These are phyloP conservation scores for Sisor rabdophorus DNA, from an alignment of 2,113 vertebrate genomes.

Conservation along the genomic window DNA sequence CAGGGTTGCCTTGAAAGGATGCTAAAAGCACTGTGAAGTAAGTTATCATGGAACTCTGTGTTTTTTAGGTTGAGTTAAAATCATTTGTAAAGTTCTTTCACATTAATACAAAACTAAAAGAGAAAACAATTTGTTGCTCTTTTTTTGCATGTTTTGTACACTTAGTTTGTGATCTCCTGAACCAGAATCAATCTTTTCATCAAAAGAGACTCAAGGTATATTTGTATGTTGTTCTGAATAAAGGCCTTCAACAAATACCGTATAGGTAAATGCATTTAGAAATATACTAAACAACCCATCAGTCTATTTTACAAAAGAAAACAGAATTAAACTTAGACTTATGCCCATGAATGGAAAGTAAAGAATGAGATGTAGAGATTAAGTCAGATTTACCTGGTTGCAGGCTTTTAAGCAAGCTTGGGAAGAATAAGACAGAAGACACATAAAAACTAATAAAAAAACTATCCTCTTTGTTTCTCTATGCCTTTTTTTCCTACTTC, in stretches of 20 bases:
- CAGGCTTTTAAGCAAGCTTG: background rate
- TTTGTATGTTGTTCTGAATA: too few species aligned
- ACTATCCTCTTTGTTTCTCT: background rate
- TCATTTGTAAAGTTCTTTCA: background rate
- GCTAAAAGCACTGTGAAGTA: background rate
- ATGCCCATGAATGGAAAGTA: background rate
- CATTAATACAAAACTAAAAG: too few species aligned
- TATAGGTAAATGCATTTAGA: too few species aligned
- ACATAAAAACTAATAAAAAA: background rate
- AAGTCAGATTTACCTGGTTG: background rate
- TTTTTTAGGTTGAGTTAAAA: conserved; percentile 27
- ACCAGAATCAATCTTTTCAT: too few species aligned
- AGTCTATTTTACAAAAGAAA: conserved; percentile 1
- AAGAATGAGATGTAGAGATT: background rate
- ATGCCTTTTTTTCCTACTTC: background rate
- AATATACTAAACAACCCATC: too few species aligned
- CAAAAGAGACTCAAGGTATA: too few species aligned
- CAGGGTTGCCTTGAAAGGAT: background rate
- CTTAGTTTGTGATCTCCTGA: too few species aligned
- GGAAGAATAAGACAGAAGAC: background rate
- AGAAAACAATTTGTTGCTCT: too few species aligned
- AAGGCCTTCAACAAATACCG: too few species aligned
- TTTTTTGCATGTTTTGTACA: too few species aligned
- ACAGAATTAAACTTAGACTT: background rate
- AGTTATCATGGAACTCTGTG: conserved; percentile 20